These are phyloP conservation scores for Caenorhabditis macrosperma DNA, from an alignment of 2,888 invertebrate species.

Conservation along the genomic window DNA sequence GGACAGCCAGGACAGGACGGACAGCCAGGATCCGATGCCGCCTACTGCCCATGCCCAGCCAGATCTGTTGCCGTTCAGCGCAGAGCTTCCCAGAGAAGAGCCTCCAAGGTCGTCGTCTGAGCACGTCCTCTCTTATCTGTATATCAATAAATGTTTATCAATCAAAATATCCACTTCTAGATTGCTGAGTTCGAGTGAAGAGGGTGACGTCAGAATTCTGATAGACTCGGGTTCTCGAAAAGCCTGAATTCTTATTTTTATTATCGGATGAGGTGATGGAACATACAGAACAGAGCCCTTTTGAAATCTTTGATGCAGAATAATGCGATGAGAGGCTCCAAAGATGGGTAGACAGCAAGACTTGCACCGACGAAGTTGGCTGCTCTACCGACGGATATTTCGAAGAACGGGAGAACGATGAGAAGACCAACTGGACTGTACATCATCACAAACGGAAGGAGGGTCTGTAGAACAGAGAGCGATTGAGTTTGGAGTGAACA, in stretches of 20 bases:
- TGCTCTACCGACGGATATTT: conserved; percentile 1
- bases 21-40: conserved; percentile 63
- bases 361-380: conserved; percentile 1
- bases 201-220: too few relatives aligned
- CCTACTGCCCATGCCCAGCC: conserved; percentile 64
- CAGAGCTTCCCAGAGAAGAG: conserved; percentile 32
- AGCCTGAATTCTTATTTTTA: neutral
- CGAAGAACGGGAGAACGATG: conserved; percentile 26
- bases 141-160: neutral
- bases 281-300: conserved; percentile 14
- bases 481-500: neutral
- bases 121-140: neutral
- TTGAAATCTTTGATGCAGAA: conserved; percentile 23
- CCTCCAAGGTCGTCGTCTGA: conserved; percentile 47
- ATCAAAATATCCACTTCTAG: too few relatives aligned
- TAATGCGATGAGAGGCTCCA: conserved; percentile 33
- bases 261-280: neutral
- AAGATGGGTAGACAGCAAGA: conserved; percentile 8
- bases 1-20: conserved; percentile 59
- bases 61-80: conserved; percentile 52
- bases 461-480: conserved; percentile 7
- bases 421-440: conserved; percentile 32
- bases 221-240: neutral
- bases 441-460: conserved; percentile 34
- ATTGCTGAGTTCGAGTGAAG: too few relatives aligned